phyloP scores from a whole-genome alignment of 2,888 invertebrate genomes.

The Drosophila affinis region DNA sequence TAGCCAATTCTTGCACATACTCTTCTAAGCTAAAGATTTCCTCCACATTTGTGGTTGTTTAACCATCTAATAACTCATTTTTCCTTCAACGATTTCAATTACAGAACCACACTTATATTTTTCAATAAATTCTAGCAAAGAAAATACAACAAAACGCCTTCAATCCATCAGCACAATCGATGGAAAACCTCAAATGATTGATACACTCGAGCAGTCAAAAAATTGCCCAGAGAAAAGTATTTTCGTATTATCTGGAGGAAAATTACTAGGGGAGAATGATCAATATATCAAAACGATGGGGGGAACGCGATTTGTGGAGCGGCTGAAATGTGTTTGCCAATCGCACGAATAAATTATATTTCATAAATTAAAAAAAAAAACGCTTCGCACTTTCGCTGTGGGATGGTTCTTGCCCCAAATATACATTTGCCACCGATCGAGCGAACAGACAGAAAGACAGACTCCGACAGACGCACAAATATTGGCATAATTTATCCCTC shows the following conservation, averaged over 20 bases:
- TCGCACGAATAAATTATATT: constrained; percentile 66
- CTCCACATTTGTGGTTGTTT: too few species aligned
- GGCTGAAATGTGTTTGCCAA: constrained; percentile 51
- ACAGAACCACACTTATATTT: background rate
- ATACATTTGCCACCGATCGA: constrained; percentile 23
- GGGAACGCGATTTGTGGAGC: constrained; percentile 3
- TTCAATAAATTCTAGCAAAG: background rate
- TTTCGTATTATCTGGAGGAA: constrained; percentile 50
- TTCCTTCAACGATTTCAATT: background rate
- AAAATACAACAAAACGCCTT: constrained; percentile 32
- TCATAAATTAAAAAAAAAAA: constrained; percentile 69
- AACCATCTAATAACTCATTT: background rate
- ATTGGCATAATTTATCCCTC: constrained; percentile 57
- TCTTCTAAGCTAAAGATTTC: too few species aligned
- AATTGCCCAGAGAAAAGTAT: constrained; percentile 27
- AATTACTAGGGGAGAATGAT: constrained; percentile 47
- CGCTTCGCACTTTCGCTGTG: constrained; percentile 49
- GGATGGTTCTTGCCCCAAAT: constrained; percentile 50
- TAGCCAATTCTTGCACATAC: fast-evolving
- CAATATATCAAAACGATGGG: constrained; percentile 57
- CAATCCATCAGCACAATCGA: constrained; percentile 45
- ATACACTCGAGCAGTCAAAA: constrained; percentile 50
- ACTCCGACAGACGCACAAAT: constrained; percentile 27
- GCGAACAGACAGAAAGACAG: background rate
- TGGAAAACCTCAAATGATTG: constrained; percentile 51